Percentiles rank a stretch among this genome's conserved stretches.
phyloP scores from a whole-genome alignment of 2,797 vertebrate genomes.

The Sebastes diaconus region DNA sequence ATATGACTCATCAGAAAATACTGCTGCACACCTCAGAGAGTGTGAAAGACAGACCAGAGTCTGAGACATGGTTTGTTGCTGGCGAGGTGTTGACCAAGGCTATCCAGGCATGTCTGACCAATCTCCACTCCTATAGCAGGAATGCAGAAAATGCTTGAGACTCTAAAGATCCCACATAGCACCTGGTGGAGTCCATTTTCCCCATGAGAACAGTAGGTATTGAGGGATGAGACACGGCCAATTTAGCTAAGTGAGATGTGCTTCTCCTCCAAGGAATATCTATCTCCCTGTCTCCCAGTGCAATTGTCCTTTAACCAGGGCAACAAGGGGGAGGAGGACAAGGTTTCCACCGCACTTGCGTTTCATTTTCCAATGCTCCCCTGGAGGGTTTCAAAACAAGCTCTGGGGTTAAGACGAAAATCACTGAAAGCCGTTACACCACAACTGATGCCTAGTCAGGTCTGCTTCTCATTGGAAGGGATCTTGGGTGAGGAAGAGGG shows the following conservation, averaged over 20 bases:
- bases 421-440: constrained; percentile 69
- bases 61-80: constrained; percentile 3
- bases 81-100: constrained; percentile 56
- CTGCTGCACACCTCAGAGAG: constrained; percentile 20
- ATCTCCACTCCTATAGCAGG: constrained; percentile 57
- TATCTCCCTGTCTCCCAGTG: constrained; percentile 9
- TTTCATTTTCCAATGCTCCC: constrained; percentile 70
- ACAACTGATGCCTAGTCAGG: constrained; percentile 63
- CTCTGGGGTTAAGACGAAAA: constrained; percentile 68
- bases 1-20: constrained; percentile 57
- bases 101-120: constrained; percentile 56
- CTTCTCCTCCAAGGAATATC: constrained; percentile 41
- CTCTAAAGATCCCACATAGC: constrained; percentile 32
- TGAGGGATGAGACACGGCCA: constrained; percentile 78
- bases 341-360: constrained; percentile 60
- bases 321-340: constrained; percentile 8
- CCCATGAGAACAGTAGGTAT: constrained; percentile 67
- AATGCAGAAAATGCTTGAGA: constrained; percentile 56
- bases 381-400: constrained; percentile 70
- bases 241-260: constrained; percentile 79
- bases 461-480: constrained; percentile 76
- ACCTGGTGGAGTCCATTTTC: constrained; percentile 61
- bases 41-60: constrained; percentile 18
- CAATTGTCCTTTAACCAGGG: constrained; percentile 29
- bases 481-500: constrained; percentile 48